Base-by-base conservation (phyloP, 2,888 invertebrate species). In the Synergus laeviventris region DNA sequence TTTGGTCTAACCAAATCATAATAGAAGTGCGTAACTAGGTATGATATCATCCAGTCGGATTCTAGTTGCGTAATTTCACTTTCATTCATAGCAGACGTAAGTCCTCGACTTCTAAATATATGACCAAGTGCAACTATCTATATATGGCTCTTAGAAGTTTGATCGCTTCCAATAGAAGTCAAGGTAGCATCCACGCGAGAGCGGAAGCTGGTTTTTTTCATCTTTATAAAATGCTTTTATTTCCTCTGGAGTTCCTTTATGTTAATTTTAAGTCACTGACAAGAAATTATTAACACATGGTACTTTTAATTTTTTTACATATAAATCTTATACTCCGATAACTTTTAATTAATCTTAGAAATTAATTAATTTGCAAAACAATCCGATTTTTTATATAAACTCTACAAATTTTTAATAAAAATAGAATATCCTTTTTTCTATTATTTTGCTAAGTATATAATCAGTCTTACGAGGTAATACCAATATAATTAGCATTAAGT, bases 71-170 rank as follows among this genome's bases (percentile, higher is more conserved):
- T 80, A 79, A 84, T 78, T 62, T 76, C 16, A 77, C 81, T 86
- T 85, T 86, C 85, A 84, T 86, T 86, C 84, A 82, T 76, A 62
- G 42, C 49, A 70, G 70, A 49, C 70, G 49, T 49, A 31, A 70
- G 49, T 70, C 70, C 70, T 70, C n/a, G 70, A 70, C 70, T 49
- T 70, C 70, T 70, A 70, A 70, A 49, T 70, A 70, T 70, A 70
- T 36, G 45, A 70, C n/a, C 31, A 70, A 70, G 73, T 76, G 76
- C 59, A 76, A 73, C 36, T 14, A 18, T 76, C 18, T 31, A 18
- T n/a, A n/a, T n/a, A n/a, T 21, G 12, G 7, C 18, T 39, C 21
- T 54, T n/a, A n/a, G n/a, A n/a, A n/a, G n/a, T n/a, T n/a, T 42
- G 75, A 39, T 36, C 56, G 14, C 38, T 74, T 66, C 21, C 16